Conservation (phyloP, 2,797 vertebrate genomes). For the Poecilia wingei region DNA sequence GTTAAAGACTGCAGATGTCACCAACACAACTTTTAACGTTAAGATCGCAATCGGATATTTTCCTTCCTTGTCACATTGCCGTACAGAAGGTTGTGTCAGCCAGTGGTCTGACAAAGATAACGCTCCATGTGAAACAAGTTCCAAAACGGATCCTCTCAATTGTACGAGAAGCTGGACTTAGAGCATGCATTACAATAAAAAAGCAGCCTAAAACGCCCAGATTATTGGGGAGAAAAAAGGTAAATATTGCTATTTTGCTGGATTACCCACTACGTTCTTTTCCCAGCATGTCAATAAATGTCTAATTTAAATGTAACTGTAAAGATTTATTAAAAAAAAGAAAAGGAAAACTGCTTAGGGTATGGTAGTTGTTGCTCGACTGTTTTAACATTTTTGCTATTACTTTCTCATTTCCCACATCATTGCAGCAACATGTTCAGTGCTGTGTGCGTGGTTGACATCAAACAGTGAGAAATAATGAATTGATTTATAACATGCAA, state of each 20-base stretch:
- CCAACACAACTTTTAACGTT: neutral
- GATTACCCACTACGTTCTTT: neutral
- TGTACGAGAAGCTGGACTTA: neutral
- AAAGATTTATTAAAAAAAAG: neutral
- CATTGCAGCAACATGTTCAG: neutral
- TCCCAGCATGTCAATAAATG: neutral
- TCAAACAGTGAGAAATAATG: neutral
- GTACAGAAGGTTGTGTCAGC: neutral
- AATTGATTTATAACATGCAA: neutral
- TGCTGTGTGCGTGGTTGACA: neutral
- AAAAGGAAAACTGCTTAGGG: neutral
- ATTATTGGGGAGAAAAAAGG: neutral
- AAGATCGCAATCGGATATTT: neutral
- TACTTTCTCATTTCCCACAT: neutral
- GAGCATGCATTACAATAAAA: neutral
- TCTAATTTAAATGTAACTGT: neutral
- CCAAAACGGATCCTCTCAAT: neutral
- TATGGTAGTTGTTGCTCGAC: neutral
- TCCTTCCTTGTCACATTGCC: neutral
- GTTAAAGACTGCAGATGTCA: neutral
- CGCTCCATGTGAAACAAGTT: neutral
- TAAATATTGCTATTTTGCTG: neutral
- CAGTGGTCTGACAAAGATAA: neutral
- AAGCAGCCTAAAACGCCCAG: neutral
- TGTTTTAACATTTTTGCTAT: neutral